Conservation (phyloP, 2,113 vertebrate species). For the Pterophyllum scalare region DNA sequence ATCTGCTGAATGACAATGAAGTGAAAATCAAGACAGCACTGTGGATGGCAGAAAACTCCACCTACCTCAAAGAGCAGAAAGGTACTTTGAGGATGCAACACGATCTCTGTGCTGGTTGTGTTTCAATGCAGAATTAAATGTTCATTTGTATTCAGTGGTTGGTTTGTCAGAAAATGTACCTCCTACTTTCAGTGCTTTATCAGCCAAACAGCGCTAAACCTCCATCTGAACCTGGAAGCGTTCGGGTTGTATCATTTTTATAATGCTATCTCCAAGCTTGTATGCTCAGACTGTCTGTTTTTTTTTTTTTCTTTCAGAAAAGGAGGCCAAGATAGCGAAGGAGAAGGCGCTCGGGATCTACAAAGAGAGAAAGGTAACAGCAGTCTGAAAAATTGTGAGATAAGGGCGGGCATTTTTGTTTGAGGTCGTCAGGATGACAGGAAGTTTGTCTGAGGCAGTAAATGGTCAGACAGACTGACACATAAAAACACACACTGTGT, state of each 20-base stretch:
- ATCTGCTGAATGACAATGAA: conserved; percentile 92
- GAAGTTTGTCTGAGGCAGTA: not conserved
- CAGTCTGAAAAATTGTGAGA: not conserved
- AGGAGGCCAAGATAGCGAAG: conserved; percentile 93
- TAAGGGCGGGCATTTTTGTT: not conserved
- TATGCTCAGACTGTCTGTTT: not conserved
- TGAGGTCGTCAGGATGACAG: not conserved
- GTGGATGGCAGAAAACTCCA: conserved; percentile 95
- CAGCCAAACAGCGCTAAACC: not conserved
- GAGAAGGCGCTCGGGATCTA: conserved; percentile 96
- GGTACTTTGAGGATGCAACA: conserved; percentile 74
- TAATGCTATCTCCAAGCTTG: not conserved
- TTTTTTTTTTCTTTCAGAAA: conserved; percentile 82
- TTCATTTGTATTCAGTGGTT: not conserved
- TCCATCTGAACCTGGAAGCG: not conserved
- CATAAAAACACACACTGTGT: too few species aligned
- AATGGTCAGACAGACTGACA: not conserved
- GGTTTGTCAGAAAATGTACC: not conserved
- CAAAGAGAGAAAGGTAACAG: conserved; percentile 92
- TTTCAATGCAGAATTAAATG: not conserved
- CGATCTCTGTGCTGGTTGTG: not conserved
- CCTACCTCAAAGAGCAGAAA: conserved; percentile 95
- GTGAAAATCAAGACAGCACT: conserved; percentile 92
- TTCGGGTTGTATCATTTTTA: not conserved
- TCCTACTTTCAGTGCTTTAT: not conserved